A percentile compares a stretch with the other conserved stretches of the same genome.
These are phyloP conservation scores for Rhopalosiphum padi DNA, from an alignment of 1,140 invertebrate genomes.

Conservation along the genomic window DNA sequence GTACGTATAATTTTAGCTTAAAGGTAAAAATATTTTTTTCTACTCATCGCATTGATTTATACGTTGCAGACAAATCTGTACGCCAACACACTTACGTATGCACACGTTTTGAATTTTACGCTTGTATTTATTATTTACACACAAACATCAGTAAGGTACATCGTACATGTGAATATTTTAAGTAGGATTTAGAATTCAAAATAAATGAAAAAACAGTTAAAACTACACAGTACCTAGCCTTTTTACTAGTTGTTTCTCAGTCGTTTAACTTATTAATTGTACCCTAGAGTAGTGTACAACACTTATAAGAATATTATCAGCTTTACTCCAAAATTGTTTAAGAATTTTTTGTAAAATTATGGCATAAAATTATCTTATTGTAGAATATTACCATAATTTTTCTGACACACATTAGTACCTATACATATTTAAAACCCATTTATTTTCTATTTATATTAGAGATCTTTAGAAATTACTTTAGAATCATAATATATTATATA, in stretches of 20 bases:
- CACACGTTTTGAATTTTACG: not conserved
- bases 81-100: not conserved
- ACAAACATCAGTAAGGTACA: not conserved
- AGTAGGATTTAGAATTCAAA: not conserved
- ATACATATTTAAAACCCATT: not conserved
- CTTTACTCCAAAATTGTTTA: not conserved
- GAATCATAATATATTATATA: not conserved
- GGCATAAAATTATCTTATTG: not conserved
- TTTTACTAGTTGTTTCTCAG: not conserved
- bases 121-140: not conserved
- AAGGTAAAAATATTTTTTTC: constrained; percentile 23
- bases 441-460: too few relatives aligned
- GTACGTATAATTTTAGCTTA: constrained; percentile 25
- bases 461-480: not conserved
- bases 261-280: not conserved
- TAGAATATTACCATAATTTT: not conserved
- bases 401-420: not conserved
- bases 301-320: not conserved
- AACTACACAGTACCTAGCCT: not conserved
- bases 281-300: not conserved
- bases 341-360: not conserved
- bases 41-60: constrained; percentile 15
- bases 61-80: not conserved
- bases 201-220: not conserved
- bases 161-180: not conserved